Base-by-base conservation (phyloP, 2,797 vertebrate genomes). In the Silurus lanzhouensis region DNA sequence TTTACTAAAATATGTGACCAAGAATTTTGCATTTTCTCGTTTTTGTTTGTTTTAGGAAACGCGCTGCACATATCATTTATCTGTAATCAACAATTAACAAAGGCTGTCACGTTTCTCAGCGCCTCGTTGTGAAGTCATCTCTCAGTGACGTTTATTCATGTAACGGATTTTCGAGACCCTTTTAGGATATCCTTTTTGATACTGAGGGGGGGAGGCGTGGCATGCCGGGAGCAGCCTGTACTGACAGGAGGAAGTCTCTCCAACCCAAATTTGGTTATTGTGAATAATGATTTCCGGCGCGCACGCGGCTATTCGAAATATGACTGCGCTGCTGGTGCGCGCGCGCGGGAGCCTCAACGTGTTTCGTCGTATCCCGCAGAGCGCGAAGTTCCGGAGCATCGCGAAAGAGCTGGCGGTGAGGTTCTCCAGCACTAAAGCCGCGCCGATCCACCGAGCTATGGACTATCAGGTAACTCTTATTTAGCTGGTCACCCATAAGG, bases 381-480 rank as follows among this genome's bases (percentile, higher is more conserved):
- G 27, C 55, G 74, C 55, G 2, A 58, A 58, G 74, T 12, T 25
- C 25, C 0, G 5, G 7, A 79, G n/a, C 22, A 17, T 15, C 58
- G n/a, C 6, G 20, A 13, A 64, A 1, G 13, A 64, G 4, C 6
- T 63, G 13, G 12, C 14, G 0, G 6, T 22, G n/a, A 84, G 88
- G 48, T 22, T 72, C 20, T 94, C 87, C 84, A 94, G 92, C 90
- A 93, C 94, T 1, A 90, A 92, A 88, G 84, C 93, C 4, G 94
- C 92, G 0, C 94, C 92, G 1, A 92, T 89, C 0, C 82, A 90
- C 6, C 91, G 92, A 5, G 92, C 91, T 60, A 95, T 95, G 94
- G 94, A 95, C 77, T 96, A 96, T 87, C 95, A 95, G 93, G 95
- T 96, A 85, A 83, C 15, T 38, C 15, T 38, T 38, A 38, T 1